These are phyloP conservation scores for Oxygymnocypris stewartii DNA, from an alignment of 2,113 vertebrate species.

Conservation along the genomic window DNA sequence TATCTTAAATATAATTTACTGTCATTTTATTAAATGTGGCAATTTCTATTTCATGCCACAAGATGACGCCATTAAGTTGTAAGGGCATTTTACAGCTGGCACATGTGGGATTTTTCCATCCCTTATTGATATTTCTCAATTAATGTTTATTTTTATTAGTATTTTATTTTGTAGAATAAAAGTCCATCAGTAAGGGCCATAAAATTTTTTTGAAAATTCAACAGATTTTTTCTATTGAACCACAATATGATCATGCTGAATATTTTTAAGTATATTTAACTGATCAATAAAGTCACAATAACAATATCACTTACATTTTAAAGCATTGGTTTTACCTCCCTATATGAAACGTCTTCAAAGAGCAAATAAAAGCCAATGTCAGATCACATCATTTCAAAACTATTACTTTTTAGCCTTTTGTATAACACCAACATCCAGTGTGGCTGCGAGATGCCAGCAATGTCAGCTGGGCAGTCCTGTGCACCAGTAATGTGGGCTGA, in stretches of 20 bases:
- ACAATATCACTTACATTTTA: neutral
- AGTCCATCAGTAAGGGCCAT: neutral
- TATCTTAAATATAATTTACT: neutral
- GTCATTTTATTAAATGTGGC: neutral
- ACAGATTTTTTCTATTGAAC: neutral
- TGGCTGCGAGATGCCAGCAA: neutral
- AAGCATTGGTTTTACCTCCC: neutral
- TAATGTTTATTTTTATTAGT: neutral
- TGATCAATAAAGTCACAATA: neutral
- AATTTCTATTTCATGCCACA: neutral
- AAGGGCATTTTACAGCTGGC: neutral
- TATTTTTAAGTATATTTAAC: neutral
- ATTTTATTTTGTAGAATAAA: neutral
- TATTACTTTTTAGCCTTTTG: neutral
- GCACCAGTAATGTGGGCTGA: slow-evolving; percentile 69
- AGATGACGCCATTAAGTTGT: neutral
- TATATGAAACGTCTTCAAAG: neutral
- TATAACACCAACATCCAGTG: neutral
- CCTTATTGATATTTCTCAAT: neutral
- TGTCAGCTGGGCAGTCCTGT: slow-evolving; percentile 67
- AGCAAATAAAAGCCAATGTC: neutral
- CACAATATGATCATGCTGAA: neutral
- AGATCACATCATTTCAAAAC: neutral
- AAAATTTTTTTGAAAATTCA: too few relatives aligned
- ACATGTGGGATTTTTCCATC: neutral